Conservation (phyloP, 2,113 vertebrate genomes). For the Hylia prasina region DNA sequence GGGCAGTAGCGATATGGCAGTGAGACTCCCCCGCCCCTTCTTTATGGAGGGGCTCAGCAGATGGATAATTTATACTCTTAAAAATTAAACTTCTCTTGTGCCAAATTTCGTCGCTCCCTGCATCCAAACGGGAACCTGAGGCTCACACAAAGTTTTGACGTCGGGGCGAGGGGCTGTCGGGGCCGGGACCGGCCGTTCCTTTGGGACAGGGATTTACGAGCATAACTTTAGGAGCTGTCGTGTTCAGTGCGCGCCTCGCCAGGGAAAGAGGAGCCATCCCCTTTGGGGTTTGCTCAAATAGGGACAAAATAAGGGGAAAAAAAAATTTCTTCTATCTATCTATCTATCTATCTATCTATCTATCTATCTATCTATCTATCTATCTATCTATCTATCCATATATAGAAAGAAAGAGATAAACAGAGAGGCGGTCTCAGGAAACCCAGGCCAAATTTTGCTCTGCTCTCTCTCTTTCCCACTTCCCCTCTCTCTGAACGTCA, state of each 20-base stretch:
- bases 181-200: rapidly evolving
- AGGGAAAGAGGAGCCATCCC: not conserved
- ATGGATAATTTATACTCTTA: not conserved
- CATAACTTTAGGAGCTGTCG: not conserved
- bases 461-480: not conserved
- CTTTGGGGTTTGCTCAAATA: not conserved
- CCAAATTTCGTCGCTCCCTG: not conserved
- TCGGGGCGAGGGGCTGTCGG: not conserved
- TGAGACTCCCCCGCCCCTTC: too few species aligned
- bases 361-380: not conserved
- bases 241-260: rapidly evolving
- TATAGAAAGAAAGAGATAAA: not conserved
- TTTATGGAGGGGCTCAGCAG: not conserved
- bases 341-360: not conserved
- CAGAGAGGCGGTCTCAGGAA: not conserved
- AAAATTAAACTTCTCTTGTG: not conserved
- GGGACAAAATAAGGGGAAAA: not conserved
- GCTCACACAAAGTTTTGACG: not conserved
- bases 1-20: not conserved
- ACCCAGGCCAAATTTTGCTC: conserved; percentile 18
- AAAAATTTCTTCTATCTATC: not conserved
- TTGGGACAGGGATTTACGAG: not conserved
- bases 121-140: not conserved
- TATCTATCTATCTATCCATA: not conserved
- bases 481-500: conserved; percentile 36